A percentile compares a stretch with the other conserved stretches of the same genome.
Conservation (phyloP, 2,113 vertebrate genomes). For the Chrysemys picta region DNA sequence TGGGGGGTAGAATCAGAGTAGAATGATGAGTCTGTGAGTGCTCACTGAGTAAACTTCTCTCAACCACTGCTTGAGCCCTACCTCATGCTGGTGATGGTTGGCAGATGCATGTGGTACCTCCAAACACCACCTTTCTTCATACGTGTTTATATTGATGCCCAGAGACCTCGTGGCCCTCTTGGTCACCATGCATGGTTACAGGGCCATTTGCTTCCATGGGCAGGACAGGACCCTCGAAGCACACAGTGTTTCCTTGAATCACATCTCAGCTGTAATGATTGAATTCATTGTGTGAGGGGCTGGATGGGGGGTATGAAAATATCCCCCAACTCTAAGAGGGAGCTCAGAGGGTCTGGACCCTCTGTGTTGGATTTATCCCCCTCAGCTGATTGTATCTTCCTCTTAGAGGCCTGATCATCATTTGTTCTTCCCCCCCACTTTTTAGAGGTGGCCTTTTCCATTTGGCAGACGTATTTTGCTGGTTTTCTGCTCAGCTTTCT, state of each 20-base stretch:
- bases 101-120: background rate
- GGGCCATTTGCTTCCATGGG: rapidly evolving
- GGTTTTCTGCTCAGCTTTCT: background rate
- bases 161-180: rapidly evolving
- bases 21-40: background rate
- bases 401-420: rapidly evolving
- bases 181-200: rapidly evolving
- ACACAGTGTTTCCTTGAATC: background rate
- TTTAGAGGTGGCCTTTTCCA: background rate
- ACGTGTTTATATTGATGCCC: background rate
- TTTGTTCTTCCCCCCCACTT: background rate
- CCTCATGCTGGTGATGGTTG: background rate
- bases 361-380: background rate
- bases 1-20: background rate
- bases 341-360: background rate
- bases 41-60: background rate
- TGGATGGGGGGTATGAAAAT: background rate
- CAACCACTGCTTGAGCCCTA: rapidly evolving
- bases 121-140: background rate
- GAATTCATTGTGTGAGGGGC: background rate
- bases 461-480: background rate
- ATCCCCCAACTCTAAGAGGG: background rate
- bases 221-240: background rate
- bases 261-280: background rate
- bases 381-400: background rate